Percentiles rank a stretch among this genome's conserved stretches.
Conservation (phyloP, 2,113 vertebrate genomes). For the Malurus elegans region DNA sequence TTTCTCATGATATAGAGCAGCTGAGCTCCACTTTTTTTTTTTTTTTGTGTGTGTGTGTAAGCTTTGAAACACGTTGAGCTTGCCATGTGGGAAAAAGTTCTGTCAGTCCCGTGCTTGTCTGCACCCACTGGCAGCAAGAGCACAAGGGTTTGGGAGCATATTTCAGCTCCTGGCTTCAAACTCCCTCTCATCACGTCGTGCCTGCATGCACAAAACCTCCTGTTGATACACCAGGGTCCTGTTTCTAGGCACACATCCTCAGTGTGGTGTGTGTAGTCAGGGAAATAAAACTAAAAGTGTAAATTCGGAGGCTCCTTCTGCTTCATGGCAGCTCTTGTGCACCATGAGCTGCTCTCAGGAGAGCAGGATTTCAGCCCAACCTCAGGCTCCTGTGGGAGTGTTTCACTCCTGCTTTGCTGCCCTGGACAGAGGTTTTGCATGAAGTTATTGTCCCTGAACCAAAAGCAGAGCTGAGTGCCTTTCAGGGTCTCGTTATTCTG, state of each 20-base stretch:
- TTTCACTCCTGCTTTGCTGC: background rate
- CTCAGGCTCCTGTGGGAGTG: background rate
- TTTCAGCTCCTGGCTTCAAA: conserved; percentile 2
- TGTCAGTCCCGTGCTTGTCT: background rate
- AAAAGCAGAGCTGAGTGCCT: background rate
- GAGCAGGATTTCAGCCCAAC: background rate
- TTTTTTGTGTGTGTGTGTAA: background rate
- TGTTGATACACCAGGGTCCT: background rate
- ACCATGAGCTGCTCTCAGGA: background rate
- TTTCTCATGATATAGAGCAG: conserved; percentile 40
- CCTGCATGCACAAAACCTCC: background rate
- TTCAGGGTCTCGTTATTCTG: background rate
- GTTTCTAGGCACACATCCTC: background rate
- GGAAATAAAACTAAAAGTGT: background rate
- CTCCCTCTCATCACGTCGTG: background rate
- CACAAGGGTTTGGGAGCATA: background rate
- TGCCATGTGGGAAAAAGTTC: background rate
- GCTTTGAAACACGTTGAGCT: background rate
- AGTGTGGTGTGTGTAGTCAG: background rate
- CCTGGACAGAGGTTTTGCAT: background rate
- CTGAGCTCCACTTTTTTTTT: background rate
- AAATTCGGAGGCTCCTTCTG: background rate
- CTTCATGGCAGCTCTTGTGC: background rate
- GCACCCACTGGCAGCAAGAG: background rate
- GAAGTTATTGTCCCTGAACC: background rate